Base-by-base conservation (phyloP, 2,113 vertebrate genomes). In the Paracyprichromis sp. region DNA sequence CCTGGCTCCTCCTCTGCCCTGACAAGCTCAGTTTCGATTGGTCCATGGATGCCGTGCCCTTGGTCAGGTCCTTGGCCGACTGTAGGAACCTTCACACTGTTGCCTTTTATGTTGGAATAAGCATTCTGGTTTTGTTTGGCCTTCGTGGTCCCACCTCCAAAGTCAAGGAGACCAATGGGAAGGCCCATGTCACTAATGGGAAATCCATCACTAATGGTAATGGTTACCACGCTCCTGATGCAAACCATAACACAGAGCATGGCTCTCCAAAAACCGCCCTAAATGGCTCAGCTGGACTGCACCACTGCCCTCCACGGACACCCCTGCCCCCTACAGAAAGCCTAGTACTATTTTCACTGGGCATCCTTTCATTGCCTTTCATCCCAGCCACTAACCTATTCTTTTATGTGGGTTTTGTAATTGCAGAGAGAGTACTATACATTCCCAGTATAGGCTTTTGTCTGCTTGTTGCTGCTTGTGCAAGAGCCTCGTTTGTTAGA, bases 381-480 rank as follows among this genome's bases (percentile, higher is more conserved):
- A 85, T 99, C 94, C 99, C 98, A 69, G 99, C 99, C 93, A 98
- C 98, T 57, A 99, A 99, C 96, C 93, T 99, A 12, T 99, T 99
- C 97, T 99, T 99, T 93, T 99, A 99, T 85, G 99, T 99, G 5
- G 99, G 99, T 89, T 99, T 99, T 95, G 99, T 99, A 86, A 98
- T 99, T 89, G 99, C 99, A 88, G 99, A 99, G 97, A 96, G 99
- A 95, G 98, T 99, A 14, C 97, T 99, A 5, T 99, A 99, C 97
- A 98, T 99, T 90, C 99, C 99, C 93, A 99, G 99, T 94, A 98
- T 99, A 95, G 99, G 99, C 94, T 99, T 98, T 94, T 98, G 98
- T 95, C 96, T 99, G 91, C 96, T 99, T 92, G 96, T 99, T 92
- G 97, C 98, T 54, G 96, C 97, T 38, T 98, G 98, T 71, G 96